These are phyloP conservation scores for Tetragonula carbonaria DNA, from an alignment of 2,888 invertebrate genomes.

Conservation along the genomic window DNA sequence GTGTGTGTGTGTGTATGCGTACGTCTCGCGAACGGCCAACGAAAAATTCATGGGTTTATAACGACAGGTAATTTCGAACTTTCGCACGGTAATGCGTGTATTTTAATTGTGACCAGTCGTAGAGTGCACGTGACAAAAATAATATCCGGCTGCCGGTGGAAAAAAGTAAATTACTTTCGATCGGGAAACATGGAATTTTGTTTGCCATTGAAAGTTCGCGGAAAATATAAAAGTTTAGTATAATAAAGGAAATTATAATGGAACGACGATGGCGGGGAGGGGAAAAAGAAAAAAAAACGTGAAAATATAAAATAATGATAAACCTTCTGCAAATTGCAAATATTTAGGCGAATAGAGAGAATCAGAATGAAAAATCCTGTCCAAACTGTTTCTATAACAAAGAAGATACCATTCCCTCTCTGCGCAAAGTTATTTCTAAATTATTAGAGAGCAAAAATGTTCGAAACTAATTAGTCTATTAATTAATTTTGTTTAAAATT, in stretches of 20 bases:
- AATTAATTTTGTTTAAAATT: no score
- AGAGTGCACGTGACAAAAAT: slow-evolving; percentile 4
- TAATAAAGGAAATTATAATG: not conserved
- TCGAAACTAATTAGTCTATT: no score
- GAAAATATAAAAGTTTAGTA: not conserved
- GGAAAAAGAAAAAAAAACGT: no score
- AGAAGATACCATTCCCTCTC: no score
- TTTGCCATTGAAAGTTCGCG: not conserved
- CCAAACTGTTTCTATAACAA: no score
- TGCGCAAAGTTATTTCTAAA: no score
- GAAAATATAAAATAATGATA: not conserved
- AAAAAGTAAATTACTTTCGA: not conserved
- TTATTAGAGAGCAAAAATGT: no score
- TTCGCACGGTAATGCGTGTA: not conserved
- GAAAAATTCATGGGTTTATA: slow-evolving; percentile 26
- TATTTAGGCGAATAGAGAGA: no score
- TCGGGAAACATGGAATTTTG: not conserved
- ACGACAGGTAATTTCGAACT: slow-evolving; percentile 16
- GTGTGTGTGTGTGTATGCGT: not conserved
- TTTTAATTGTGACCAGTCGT: slow-evolving; percentile 7
- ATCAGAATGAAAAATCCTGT: no score
- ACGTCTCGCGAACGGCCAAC: not conserved
- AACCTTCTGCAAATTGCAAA: no score
- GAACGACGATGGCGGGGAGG: no score
- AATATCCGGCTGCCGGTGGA: not conserved